Evolutionary conservation across 2,888 invertebrate genomes (phyloP), one percentile per base, ranked within the genome.

Genomic region (Smittia sp.): DNA sequence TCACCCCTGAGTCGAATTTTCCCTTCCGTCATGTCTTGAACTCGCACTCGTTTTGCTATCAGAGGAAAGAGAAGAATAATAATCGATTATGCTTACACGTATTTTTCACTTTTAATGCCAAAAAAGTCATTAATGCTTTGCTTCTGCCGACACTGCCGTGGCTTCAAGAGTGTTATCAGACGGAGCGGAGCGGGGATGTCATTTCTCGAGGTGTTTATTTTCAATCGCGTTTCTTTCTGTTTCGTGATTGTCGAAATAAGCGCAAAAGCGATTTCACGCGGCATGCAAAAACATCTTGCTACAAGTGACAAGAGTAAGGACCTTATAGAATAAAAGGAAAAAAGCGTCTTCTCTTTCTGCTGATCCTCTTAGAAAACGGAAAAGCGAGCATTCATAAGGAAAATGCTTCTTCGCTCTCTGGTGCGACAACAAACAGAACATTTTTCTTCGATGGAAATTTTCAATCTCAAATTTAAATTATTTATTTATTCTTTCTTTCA

Each of bases 211-310:
- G 22, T 20, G 20, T 58, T 58, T 58, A 58, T 58, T 58, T 58
- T 58, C 58, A 58, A 58, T 58, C 46, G 15, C 46, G 15, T 46
- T 46, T n/a, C 58, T 9, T 22, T 18, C 58, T 9, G 32, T 32
- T 32, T 32, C 18, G 22, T 58, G 22, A 18, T 58, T 58, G 9
- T 20, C 9, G 58, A 18, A 20, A 18, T 18, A 58, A 18, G 11
- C 27, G 41, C 18, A 69, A 69, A 54, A 54, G 20, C 24, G 69
- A 54, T 69, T 69, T 41, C n/a, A 41, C 52, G 32, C 32, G 52
- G 69, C 69, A 41, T 69, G 69, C 69, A 69, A 69, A 32, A 46
- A 69, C 41, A 69, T 69, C 69, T 69, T 69, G 69, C 41, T 69
- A 69, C 24, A 41, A 69, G 41, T 69, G 69, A 69, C 69, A 69